A percentile compares a stretch with the other conserved stretches of the same genome.
Evolutionary conservation across 2,113 vertebrate genomes (phyloP).

Genomic region (Porphyrio hochstetteri): DNA sequence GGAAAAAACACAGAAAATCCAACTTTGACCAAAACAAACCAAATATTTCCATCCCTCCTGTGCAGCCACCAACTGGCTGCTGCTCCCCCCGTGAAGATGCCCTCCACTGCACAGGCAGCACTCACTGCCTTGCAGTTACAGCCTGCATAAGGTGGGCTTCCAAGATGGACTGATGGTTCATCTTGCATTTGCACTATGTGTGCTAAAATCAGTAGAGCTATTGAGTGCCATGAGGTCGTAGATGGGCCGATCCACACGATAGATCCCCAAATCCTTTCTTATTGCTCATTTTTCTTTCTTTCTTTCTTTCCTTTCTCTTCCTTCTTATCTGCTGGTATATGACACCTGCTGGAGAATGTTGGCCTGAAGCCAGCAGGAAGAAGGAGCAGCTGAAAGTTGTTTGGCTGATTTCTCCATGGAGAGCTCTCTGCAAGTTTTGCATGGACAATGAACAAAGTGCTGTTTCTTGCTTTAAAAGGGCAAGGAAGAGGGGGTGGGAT

Average conservation of each 20-base stretch:
- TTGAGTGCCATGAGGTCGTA: background rate
- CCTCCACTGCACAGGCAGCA: background rate
- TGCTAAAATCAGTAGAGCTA: background rate
- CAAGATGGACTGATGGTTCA: fast-evolving
- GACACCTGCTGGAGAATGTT: slow-evolving; percentile 71
- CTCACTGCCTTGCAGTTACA: background rate
- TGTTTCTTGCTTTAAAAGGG: slow-evolving; percentile 40
- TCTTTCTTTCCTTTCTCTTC: background rate
- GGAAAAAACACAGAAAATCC: background rate
- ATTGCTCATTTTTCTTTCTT: background rate
- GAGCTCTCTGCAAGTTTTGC: background rate
- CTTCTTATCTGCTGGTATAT: slow-evolving; percentile 54
- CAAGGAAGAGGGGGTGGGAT: background rate
- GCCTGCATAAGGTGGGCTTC: fast-evolving
- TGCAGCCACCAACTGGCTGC: background rate
- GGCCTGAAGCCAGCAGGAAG: slow-evolving; percentile 56
- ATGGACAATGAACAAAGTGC: slow-evolving; percentile 44
- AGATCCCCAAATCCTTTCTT: background rate
- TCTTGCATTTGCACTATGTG: background rate
- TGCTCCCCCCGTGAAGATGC: background rate
- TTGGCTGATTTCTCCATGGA: slow-evolving; percentile 48
- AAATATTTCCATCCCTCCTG: background rate
- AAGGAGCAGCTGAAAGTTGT: slow-evolving; percentile 65
- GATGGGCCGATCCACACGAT: fast-evolving
- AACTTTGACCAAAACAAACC: background rate